Evolutionary conservation across 2,113 vertebrate species (phyloP), one percentile per base, ranked within the genome.

Genomic region (Girardinichthys multiradiatus): DNA sequence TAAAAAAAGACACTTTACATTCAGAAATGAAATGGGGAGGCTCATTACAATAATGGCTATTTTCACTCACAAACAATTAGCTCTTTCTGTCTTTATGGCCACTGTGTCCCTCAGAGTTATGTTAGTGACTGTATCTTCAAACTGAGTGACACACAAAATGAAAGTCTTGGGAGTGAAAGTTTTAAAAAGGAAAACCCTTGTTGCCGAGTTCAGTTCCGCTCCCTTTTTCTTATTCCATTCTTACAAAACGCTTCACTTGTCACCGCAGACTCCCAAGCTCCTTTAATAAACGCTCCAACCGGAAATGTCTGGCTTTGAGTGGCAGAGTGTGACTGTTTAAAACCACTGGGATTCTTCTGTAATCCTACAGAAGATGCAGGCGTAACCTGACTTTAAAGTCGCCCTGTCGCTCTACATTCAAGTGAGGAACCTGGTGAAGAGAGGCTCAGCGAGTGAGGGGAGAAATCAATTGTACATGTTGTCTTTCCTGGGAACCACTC

Each of bases 301-400:
- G 45, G 78, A 92, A 83, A 82, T 26, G 88, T 83, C 86, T 83
- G 57, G 87, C 81, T 92, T 90, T 91, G 91, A 90, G 90, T 89
- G 87, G 88, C 90, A 84, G 91, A 92, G 91, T 92, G 92, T 92
- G 91, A 93, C 89, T 91, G 87, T 84, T 86, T 88, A 89, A 91
- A 90, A 91, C 90, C 87, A 70, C 10, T 77, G 90, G 90, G 91
- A 91, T 91, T 87, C 74, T 84, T 76, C 68, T 75, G 87, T 91
- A 91, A 93, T 92, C 89, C 91, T 76, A 54, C 79, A 29, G 82
- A 90, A 88, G 76, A 80, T 66, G 66, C 84, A 64, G 76, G 81
- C 84, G 37, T 74, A 88, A 82, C 87, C 89, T 69, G 74, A 74
- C 83, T 90, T 91, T 90, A 83, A 89, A 90, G 79, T 84, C 33